Percentiles rank a stretch among this genome's conserved stretches.
phyloP scores from a whole-genome alignment of 2,113 vertebrate species.

The Anhinga anhinga region DNA sequence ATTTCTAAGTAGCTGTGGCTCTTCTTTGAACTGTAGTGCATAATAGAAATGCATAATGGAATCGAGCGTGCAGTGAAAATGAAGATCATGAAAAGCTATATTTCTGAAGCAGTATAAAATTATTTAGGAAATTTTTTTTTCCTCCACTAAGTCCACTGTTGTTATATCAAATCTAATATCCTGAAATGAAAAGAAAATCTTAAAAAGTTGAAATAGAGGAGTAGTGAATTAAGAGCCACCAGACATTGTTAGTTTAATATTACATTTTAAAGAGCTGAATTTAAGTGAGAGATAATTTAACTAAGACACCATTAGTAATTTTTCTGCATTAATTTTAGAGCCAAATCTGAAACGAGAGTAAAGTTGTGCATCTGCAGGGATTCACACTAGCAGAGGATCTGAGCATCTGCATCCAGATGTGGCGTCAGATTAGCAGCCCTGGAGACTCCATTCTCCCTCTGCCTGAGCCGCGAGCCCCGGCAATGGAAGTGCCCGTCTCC shows the following conservation, averaged over 20 bases:
- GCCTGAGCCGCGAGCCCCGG: not conserved
- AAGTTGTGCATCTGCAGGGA: not conserved
- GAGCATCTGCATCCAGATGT: not conserved
- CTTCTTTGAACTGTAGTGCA: not conserved
- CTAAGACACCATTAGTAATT: not conserved
- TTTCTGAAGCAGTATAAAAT: not conserved
- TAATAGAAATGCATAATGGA: not conserved
- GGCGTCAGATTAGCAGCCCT: not conserved
- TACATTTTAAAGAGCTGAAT: not conserved
- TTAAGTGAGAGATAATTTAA: not conserved
- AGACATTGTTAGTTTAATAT: slow-evolving; percentile 9
- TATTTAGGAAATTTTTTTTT: not conserved
- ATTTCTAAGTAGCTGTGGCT: not conserved
- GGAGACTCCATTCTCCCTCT: not conserved
- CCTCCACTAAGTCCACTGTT: not conserved
- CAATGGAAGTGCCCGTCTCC: not conserved
- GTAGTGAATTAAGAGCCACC: not conserved
- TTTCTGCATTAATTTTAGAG: not conserved
- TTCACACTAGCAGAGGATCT: rapidly evolving
- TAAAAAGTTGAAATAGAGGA: not conserved
- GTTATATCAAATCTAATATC: slow-evolving; percentile 26
- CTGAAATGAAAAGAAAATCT: not conserved
- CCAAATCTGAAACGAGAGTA: not conserved
- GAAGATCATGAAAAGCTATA: not conserved
- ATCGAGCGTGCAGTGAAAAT: rapidly evolving